Evolutionary conservation across 2,797 vertebrate species (phyloP).

Genomic region (Discoglossus pictus): DNA sequence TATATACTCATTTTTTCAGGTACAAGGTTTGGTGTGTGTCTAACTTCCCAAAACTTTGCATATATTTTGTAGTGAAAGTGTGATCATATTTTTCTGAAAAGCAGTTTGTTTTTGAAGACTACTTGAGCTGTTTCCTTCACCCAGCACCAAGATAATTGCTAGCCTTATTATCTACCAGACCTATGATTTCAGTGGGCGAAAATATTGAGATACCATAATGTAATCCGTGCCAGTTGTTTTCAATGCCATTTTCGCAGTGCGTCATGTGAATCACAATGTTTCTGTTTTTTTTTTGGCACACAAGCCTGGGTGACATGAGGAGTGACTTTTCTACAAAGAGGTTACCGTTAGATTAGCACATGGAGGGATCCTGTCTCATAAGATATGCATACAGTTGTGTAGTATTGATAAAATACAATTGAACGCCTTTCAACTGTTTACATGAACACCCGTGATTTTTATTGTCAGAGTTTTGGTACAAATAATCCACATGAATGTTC

Average conservation of each 20-base stretch:
- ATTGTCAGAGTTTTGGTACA: too few relatives aligned
- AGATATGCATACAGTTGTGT: slow-evolving; percentile 16
- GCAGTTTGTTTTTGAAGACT: too few relatives aligned
- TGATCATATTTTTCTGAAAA: too few relatives aligned
- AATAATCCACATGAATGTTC: too few relatives aligned
- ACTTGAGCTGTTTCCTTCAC: too few relatives aligned
- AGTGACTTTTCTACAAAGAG: not conserved
- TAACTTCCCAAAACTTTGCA: too few relatives aligned
- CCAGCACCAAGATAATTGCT: not conserved
- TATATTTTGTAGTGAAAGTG: too few relatives aligned
- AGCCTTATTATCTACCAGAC: not conserved
- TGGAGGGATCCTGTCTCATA: slow-evolving; percentile 16
- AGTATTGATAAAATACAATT: too few relatives aligned
- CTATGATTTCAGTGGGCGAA: not conserved
- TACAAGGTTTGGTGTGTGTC: too few relatives aligned
- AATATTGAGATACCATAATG: not conserved
- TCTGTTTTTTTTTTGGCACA: slow-evolving; percentile 21
- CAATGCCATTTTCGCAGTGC: not conserved
- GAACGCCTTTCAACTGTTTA: too few relatives aligned
- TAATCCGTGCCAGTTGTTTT: slow-evolving; percentile 3
- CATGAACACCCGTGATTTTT: too few relatives aligned
- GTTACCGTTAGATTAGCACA: slow-evolving; percentile 1
- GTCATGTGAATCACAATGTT: slow-evolving; percentile 21
- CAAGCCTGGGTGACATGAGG: slow-evolving; percentile 8
- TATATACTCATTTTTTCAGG: too few relatives aligned